Base-by-base conservation (phyloP, 1,140 invertebrate species). In the Steinernema feltiae region DNA sequence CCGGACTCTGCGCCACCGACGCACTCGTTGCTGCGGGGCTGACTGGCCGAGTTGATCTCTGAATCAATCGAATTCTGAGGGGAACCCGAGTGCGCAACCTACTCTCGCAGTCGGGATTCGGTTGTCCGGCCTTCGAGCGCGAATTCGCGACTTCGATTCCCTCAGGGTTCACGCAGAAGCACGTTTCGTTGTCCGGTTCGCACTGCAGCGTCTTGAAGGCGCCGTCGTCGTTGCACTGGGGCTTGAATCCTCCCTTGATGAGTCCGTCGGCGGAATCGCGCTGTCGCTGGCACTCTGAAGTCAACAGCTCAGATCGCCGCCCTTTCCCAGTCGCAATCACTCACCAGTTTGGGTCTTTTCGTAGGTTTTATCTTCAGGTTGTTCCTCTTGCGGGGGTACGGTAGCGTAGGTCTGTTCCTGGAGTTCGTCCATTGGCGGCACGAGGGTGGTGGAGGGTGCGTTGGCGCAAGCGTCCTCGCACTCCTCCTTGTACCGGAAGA, bases 401-500 rank as follows among this genome's bases (percentile, higher is more conserved):
- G 72, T 76, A 21, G 74, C 76, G 29, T 76, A 77, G 3, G 73
- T 76, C 48, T 78, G 77, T 69, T 74, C 35, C 18, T 21, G 24
- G 24, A 41, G 35, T 31, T 71, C 48, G 32, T 73, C 72, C 29
- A 27, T 29, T 12, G 1, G 29, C 21, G 48, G 48, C 27, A 41
- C 72, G 35, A 73, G 72, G 72, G 35, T 73, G 30, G 32, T 48
- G n/a, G 72, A 73, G 24, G 53, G 15, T 3, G 12, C 12, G 69
- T 71, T 72, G 29, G 78, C 71, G 73, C 84, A 85, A 27, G 83
- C 76, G 53, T 86, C 84, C 72, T 86, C 85, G 72, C 84, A 85
- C 70, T 86, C 84, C 53, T 86, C 85, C 71, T 85, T 85, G 76
- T 86, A 85, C 1, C 84, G 83, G 77, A 80, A 85, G n/a, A 85